Percentiles rank a stretch among this genome's conserved stretches.
Conservation (phyloP, 2,113 vertebrate species). For the Indicator indicator region DNA sequence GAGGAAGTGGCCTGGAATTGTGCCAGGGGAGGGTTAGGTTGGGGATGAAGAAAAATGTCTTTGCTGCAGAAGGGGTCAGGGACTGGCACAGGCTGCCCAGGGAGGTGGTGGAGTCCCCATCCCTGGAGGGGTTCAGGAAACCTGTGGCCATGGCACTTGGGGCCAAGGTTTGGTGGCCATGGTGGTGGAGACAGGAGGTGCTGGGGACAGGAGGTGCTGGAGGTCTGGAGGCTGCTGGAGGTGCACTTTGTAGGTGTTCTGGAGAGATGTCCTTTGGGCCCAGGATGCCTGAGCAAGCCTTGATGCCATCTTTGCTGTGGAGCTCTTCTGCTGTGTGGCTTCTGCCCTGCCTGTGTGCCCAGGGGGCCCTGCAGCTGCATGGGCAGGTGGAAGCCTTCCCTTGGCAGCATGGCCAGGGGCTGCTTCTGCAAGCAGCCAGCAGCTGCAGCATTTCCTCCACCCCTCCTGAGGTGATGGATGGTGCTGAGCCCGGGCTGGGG, state of each 20-base stretch:
- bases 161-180: too few relatives aligned
- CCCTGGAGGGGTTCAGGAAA: too few relatives aligned
- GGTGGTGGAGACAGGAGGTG: too few relatives aligned
- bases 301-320: background rate
- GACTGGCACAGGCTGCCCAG: too few relatives aligned
- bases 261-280: background rate
- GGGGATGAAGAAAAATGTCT: too few relatives aligned
- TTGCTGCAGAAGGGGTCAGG: too few relatives aligned
- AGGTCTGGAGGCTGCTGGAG: background rate
- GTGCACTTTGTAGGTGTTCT: background rate
- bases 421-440: background rate
- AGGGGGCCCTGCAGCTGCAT: background rate
- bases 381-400: background rate
- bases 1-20: too few relatives aligned
- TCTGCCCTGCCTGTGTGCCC: fast-evolving
- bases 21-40: too few relatives aligned
- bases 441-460: background rate
- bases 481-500: background rate
- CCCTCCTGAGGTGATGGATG: slow-evolving; percentile 3
- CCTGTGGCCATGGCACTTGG: too few relatives aligned
- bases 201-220: fast-evolving
- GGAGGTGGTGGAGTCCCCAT: too few relatives aligned
- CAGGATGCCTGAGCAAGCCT: background rate
- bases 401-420: fast-evolving
- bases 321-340: background rate